Evolutionary conservation across 2,888 invertebrate species (phyloP).

Genomic region (Xylota sylvarum): DNA sequence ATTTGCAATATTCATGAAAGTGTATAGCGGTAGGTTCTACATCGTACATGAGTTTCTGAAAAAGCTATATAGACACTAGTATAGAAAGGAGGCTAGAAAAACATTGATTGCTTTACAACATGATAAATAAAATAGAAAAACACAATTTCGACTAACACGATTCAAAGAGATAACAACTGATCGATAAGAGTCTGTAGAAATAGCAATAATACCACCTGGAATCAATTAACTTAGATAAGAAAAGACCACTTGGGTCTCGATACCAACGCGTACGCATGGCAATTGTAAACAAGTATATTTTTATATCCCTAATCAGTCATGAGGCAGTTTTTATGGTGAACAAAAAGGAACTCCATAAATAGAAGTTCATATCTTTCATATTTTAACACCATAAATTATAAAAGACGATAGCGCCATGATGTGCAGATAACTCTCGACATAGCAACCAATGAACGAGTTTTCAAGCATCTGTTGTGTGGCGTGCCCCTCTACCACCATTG

Average conservation of each 20-base stretch:
- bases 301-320: background rate
- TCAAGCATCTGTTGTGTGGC: background rate
- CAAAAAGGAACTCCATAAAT: background rate
- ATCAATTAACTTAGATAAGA: background rate
- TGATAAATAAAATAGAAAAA: background rate
- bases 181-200: background rate
- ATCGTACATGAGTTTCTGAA: no score
- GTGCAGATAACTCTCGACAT: background rate
- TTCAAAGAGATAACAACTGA: background rate
- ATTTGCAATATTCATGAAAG: no score
- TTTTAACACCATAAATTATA: background rate
- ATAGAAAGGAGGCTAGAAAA: background rate
- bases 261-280: no score
- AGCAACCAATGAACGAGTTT: background rate
- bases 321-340: background rate
- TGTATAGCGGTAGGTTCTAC: no score
- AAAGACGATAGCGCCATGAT: background rate
- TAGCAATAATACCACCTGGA: background rate
- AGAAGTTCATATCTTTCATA: background rate
- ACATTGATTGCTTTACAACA: background rate
- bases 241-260: background rate
- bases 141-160: background rate
- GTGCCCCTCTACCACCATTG: background rate
- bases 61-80: background rate
- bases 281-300: background rate